Percentiles rank a stretch among this genome's conserved stretches.
These are phyloP conservation scores for Sialia sialis DNA, from an alignment of 2,113 vertebrate species.

Conservation along the genomic window DNA sequence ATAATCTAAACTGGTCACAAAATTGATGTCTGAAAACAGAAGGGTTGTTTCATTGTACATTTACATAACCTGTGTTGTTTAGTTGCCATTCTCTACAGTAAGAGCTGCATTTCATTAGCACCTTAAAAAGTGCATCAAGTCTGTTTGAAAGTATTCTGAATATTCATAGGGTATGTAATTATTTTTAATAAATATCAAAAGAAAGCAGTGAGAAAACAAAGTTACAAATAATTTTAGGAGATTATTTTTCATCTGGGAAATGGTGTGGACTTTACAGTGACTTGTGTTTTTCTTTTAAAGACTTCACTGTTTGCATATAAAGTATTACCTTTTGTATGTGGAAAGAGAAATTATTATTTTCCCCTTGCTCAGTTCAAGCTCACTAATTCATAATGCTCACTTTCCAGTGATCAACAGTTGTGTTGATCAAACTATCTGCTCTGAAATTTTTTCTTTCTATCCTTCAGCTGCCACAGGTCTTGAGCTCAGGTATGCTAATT, in stretches of 20 bases:
- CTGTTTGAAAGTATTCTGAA: neutral
- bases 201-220: neutral
- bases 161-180: neutral
- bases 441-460: neutral
- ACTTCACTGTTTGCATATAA: neutral
- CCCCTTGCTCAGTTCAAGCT: neutral
- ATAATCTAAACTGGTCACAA: neutral
- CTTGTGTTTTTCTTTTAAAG: neutral
- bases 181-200: neutral
- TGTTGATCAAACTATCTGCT: neutral
- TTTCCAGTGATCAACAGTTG: neutral
- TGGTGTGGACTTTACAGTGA: neutral
- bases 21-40: neutral
- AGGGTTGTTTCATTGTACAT: neutral
- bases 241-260: neutral
- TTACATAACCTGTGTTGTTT: neutral
- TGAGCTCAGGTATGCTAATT: neutral
- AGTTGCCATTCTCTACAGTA: neutral
- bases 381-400: neutral
- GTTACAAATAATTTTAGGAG: neutral
- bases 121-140: neutral
- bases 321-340: neutral
- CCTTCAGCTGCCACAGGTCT: neutral
- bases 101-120: neutral
- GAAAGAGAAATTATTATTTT: neutral